These are phyloP conservation scores for Meandrusa payeni DNA, from an alignment of 2,888 invertebrate species.

Conservation along the genomic window DNA sequence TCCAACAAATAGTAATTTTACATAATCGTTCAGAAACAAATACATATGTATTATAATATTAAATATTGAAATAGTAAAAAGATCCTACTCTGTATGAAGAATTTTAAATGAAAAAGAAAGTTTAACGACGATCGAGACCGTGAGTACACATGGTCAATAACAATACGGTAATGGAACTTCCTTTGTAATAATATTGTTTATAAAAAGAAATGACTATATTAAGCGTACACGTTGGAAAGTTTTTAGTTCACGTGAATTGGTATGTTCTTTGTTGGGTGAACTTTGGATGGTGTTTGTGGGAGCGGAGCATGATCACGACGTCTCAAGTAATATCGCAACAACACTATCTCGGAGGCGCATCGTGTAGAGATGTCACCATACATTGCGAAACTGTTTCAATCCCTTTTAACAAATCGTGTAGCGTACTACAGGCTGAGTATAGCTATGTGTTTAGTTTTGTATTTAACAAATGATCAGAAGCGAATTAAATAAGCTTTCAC, in stretches of 20 bases:
- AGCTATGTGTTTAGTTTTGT: too few relatives aligned
- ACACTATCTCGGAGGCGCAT: constrained; percentile 37
- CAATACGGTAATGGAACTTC: constrained; percentile 7
- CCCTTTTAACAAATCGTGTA: constrained; percentile 13
- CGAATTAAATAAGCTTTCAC: too few relatives aligned
- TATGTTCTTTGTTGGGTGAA: constrained; percentile 38
- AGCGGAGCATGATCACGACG: constrained; percentile 64
- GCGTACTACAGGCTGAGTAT: not conserved
- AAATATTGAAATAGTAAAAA: too few relatives aligned
- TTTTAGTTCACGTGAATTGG: constrained; percentile 11
- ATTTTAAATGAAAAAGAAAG: constrained; percentile 19
- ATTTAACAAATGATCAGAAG: too few relatives aligned
- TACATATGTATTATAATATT: too few relatives aligned
- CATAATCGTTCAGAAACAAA: too few relatives aligned
- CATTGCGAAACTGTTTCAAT: constrained; percentile 30
- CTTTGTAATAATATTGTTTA: constrained; percentile 18
- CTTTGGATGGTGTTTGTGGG: constrained; percentile 27
- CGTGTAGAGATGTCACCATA: constrained; percentile 39
- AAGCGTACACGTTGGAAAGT: constrained; percentile 14
- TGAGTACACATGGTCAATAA: constrained; percentile 15
- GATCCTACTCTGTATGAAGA: too few relatives aligned
- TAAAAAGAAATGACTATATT: constrained; percentile 18
- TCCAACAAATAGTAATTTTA: too few relatives aligned
- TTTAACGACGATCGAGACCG: constrained; percentile 2
- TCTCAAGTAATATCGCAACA: constrained; percentile 63